phyloP scores from a whole-genome alignment of 2,797 vertebrate genomes.

The Argentina silus region DNA sequence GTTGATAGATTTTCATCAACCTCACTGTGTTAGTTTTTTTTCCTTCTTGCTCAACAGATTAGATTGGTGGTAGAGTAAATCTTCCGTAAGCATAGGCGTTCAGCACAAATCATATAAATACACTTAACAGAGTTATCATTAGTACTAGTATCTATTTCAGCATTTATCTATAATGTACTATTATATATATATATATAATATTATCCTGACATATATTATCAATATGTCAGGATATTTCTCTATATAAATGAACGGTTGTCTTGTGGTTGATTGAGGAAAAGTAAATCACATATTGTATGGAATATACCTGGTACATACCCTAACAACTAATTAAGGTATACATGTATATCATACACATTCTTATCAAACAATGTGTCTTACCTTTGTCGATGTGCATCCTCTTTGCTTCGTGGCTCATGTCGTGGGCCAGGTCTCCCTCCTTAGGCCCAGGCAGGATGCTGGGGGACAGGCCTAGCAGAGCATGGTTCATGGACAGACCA shows the following conservation, averaged over 20 bases:
- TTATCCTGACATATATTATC: background rate
- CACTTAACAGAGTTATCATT: too few species aligned
- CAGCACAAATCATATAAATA: too few species aligned
- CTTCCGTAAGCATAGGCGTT: too few species aligned
- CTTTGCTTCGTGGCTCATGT: conserved; percentile 93
- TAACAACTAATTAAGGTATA: too few species aligned
- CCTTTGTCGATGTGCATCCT: conserved; percentile 97
- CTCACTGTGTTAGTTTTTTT: conserved; percentile 4
- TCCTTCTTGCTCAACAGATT: conserved; percentile 19
- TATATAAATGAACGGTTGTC: background rate
- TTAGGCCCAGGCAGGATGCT: conserved; percentile 94
- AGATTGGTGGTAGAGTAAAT: conserved; percentile 38
- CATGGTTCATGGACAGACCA: conserved; percentile 96
- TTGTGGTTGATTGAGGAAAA: background rate
- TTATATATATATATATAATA: too few species aligned
- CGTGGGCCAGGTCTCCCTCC: conserved; percentile 97
- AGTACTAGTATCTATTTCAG: too few species aligned
- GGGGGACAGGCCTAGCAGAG: conserved; percentile 94
- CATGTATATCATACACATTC: too few species aligned
- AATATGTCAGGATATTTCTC: background rate
- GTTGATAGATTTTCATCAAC: conserved; percentile 48
- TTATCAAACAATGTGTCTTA: conserved; percentile 59
- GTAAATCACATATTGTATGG: background rate
- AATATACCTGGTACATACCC: background rate
- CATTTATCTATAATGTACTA: too few species aligned